phyloP scores from a whole-genome alignment of 1,140 invertebrate genomes.

The Aphelinus atriplicis region DNA sequence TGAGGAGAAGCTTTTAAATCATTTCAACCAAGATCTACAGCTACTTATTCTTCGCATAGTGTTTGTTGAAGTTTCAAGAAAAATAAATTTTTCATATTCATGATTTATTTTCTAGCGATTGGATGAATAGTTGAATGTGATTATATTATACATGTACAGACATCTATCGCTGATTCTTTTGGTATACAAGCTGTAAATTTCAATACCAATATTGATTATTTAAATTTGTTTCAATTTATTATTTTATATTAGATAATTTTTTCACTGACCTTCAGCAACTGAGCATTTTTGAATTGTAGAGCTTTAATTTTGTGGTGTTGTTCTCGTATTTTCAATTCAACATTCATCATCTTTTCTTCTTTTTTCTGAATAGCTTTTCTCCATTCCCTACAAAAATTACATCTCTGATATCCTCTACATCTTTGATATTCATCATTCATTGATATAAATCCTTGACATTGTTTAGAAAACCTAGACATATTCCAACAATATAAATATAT shows the following conservation, averaged over 20 bases:
- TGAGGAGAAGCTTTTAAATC: too few species aligned
- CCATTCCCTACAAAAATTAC: conserved; percentile 5
- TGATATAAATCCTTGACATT: conserved; percentile 12
- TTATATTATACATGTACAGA: too few species aligned
- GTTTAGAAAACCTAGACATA: conserved; percentile 14
- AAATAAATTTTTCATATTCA: too few species aligned
- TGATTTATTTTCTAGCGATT: too few species aligned
- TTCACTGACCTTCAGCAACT: conserved; percentile 7
- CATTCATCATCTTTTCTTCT: not conserved
- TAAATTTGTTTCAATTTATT: not conserved
- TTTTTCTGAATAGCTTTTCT: conserved; percentile 2
- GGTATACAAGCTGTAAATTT: too few species aligned
- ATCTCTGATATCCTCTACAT: conserved; percentile 8
- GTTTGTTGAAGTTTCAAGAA: too few species aligned
- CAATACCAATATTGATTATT: too few species aligned
- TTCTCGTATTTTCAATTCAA: not conserved
- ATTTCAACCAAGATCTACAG: too few species aligned
- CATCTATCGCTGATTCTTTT: too few species aligned
- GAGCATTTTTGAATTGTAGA: not conserved
- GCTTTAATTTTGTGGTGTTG: conserved; percentile 8
- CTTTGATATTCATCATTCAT: not conserved
- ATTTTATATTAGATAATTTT: conserved; percentile 5
- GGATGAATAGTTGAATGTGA: too few species aligned
- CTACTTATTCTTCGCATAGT: too few species aligned
- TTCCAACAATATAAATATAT: too few species aligned